Conservation (phyloP, 1,140 invertebrate species). For the Zaprionus taronus region DNA sequence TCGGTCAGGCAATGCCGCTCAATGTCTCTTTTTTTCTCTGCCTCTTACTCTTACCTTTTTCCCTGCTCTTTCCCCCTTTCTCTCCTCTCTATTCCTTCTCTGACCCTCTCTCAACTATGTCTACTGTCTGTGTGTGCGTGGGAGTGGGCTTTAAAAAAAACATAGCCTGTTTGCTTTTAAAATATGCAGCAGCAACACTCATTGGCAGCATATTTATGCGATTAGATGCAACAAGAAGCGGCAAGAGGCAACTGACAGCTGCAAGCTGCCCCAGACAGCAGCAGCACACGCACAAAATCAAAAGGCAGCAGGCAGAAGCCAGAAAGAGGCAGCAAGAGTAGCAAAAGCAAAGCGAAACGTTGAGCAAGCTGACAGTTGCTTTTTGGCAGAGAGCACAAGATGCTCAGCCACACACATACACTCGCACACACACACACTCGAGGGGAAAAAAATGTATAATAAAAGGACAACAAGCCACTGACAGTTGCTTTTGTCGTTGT, state of each 20-base stretch:
- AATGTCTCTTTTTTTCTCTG: conserved; percentile 4
- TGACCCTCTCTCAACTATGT: not conserved
- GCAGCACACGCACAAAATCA: conserved; percentile 45
- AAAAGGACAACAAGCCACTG: conserved; percentile 78
- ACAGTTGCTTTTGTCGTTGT: conserved; percentile 68
- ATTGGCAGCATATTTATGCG: conserved; percentile 80
- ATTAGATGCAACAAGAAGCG: conserved; percentile 76
- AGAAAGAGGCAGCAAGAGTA: conserved; percentile 12
- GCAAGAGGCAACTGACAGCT: conserved; percentile 56
- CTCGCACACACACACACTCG: not conserved
- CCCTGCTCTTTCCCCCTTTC: not conserved
- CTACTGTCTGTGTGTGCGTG: not conserved
- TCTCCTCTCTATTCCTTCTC: not conserved
- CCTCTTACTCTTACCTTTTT: not conserved
- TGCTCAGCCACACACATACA: conserved; percentile 17
- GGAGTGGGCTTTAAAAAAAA: conserved; percentile 23
- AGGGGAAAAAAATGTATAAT: conserved; percentile 53
- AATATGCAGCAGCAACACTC: conserved; percentile 74
- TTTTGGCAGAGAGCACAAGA: conserved; percentile 47
- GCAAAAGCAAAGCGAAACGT: not conserved
- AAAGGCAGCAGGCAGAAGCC: conserved; percentile 23
- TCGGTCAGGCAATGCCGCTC: conserved; percentile 8
- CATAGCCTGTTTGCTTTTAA: conserved; percentile 67
- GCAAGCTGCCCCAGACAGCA: conserved; percentile 49
- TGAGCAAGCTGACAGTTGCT: conserved; percentile 63